Conservation (phyloP, 2,888 invertebrate genomes). For the Prosopocoilus inquinatus region DNA sequence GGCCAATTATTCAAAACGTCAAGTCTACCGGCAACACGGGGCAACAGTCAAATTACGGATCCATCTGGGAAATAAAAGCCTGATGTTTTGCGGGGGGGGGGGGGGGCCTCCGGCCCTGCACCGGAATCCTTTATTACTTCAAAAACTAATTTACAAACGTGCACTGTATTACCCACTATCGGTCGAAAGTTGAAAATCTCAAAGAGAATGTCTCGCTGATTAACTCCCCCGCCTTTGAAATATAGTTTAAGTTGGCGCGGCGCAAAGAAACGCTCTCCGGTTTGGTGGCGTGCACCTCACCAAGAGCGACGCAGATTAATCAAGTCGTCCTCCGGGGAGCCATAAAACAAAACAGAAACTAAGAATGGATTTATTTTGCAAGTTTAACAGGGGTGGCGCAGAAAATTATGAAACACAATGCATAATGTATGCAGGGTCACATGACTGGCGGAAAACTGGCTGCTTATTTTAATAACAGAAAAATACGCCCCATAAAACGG, state of each 20-base stretch:
- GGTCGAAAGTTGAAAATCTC: slow-evolving; percentile 2
- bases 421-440: slow-evolving; percentile 13
- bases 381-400: slow-evolving; percentile 27
- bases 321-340: slow-evolving; percentile 33
- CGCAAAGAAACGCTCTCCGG: slow-evolving; percentile 3
- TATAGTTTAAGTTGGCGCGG: slow-evolving; percentile 6
- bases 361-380: slow-evolving; percentile 38
- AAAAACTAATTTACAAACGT: slow-evolving; percentile 16
- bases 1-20: slow-evolving; percentile 17
- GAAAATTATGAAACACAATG: slow-evolving; percentile 16
- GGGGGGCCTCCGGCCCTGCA: slow-evolving; percentile 4
- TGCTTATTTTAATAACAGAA: no score
- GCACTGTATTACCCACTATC: slow-evolving; percentile 13
- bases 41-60: slow-evolving; percentile 14
- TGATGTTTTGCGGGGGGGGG: slow-evolving; percentile 19
- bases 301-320: slow-evolving; percentile 34
- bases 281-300: slow-evolving; percentile 11
- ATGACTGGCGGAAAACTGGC: no score
- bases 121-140: slow-evolving; percentile 12
- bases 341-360: slow-evolving; percentile 38
- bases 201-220: not conserved
- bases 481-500: no score
- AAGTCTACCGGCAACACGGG: slow-evolving; percentile 5
- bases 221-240: not conserved
- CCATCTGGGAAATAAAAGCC: slow-evolving; percentile 24